A percentile compares a stretch with the other conserved stretches of the same genome.
phyloP scores from a whole-genome alignment of 2,888 invertebrate genomes.

The Dasysyrphus albostriatus region DNA sequence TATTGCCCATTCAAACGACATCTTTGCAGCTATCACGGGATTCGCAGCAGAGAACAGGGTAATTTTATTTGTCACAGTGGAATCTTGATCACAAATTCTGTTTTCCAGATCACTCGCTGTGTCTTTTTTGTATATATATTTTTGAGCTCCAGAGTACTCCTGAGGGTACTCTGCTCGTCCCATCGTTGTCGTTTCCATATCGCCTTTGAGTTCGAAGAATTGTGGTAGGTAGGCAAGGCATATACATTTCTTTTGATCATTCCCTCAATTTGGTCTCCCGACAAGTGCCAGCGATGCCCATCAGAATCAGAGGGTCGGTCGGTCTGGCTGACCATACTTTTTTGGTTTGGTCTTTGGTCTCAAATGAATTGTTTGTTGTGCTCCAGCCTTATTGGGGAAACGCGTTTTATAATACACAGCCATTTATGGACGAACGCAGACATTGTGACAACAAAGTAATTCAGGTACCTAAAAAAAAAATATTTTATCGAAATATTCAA shows the following conservation, averaged over 20 bases:
- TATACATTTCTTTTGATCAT: conserved; percentile 61
- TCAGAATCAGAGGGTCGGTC: conserved; percentile 26
- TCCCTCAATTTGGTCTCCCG: conserved; percentile 43
- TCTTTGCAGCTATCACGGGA: conserved; percentile 48
- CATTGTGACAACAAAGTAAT: conserved; percentile 46
- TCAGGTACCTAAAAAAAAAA: conserved; percentile 23
- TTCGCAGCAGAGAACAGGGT: conserved; percentile 63
- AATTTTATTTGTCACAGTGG: conserved; percentile 74
- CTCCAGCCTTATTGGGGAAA: conserved; percentile 52
- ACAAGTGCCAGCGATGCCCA: conserved; percentile 27
- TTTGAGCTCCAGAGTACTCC: conserved; percentile 14
- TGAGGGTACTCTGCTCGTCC: neutral
- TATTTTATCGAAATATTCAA: conserved; percentile 62
- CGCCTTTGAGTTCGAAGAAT: neutral
- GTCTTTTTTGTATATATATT: conserved; percentile 52
- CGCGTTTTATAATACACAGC: conserved; percentile 57
- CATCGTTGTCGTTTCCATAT: neutral
- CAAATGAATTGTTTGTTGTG: conserved; percentile 54
- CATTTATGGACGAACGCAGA: conserved; percentile 58
- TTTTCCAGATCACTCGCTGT: conserved; percentile 53
- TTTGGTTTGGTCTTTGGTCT: neutral
- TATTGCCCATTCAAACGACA: conserved; percentile 73
- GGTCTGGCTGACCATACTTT: conserved; percentile 26
- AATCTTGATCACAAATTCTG: conserved; percentile 75
- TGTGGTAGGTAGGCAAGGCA: neutral